phyloP scores from a whole-genome alignment of 2,797 vertebrate genomes.

The Sebastes kiyomatsui region DNA sequence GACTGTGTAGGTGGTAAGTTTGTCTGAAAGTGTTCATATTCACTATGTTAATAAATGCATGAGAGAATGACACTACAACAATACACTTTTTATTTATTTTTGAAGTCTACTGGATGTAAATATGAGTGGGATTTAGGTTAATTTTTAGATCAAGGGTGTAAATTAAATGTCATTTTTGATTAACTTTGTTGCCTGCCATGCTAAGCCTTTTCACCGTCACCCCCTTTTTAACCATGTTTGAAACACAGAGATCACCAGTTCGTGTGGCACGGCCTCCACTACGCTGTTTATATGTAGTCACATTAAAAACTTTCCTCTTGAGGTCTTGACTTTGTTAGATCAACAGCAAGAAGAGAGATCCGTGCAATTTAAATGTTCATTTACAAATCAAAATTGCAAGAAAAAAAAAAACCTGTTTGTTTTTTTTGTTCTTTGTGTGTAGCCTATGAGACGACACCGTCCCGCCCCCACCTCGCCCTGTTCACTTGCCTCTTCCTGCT shows the following conservation, averaged over 20 bases:
- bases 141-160: background rate
- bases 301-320: background rate
- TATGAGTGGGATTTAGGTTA: background rate
- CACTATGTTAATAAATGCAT: constrained; percentile 49
- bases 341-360: background rate
- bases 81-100: background rate
- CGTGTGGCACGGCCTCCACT: constrained; percentile 3
- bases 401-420: background rate
- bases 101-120: background rate
- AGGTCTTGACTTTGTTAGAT: background rate
- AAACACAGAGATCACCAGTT: constrained; percentile 8
- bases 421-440: background rate
- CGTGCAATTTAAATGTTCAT: constrained; percentile 31
- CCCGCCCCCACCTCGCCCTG: constrained; percentile 83
- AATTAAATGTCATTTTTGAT: background rate
- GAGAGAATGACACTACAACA: constrained; percentile 17
- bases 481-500: constrained; percentile 86
- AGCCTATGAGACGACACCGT: constrained; percentile 84
- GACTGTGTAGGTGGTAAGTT: constrained; percentile 87
- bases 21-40: constrained; percentile 27
- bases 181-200: constrained; percentile 3
- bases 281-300: background rate
- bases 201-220: constrained; percentile 7
- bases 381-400: constrained; percentile 53
- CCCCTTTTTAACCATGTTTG: background rate